These are phyloP conservation scores for Phyllotreta striolata DNA, from an alignment of 2,888 invertebrate genomes.

Conservation along the genomic window DNA sequence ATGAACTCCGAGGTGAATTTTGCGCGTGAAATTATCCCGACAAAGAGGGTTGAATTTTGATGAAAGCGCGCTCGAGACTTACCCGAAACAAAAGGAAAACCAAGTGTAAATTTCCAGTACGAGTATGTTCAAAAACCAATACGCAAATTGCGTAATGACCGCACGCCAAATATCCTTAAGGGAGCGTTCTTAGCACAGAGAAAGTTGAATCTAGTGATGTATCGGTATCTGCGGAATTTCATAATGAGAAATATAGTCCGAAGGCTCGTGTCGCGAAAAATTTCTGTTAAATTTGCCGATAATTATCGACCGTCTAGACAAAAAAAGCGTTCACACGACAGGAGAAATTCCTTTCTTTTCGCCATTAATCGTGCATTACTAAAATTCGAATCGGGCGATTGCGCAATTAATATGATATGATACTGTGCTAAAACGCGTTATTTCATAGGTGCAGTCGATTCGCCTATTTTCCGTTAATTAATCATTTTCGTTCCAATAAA, in stretches of 20 bases:
- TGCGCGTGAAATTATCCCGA: no score
- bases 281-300: no score
- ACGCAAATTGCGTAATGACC: constrained; percentile 23
- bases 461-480: constrained; percentile 25
- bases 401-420: not conserved
- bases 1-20: not conserved
- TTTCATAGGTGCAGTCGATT: constrained; percentile 19
- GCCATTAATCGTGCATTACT: no score
- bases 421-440: not conserved
- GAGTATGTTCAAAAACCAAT: not conserved
- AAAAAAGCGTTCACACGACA: no score
- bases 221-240: constrained; percentile 25
- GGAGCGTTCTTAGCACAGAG: constrained; percentile 29
- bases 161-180: constrained; percentile 28
- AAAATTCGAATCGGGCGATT: not conserved
- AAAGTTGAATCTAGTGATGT: constrained; percentile 30
- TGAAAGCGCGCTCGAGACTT: no score
- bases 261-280: no score
- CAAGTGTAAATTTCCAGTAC: no score
- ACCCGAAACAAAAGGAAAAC: no score
- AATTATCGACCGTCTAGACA: no score
- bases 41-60: no score
- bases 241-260: constrained; percentile 9
- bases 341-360: no score
- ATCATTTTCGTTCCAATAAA: constrained; percentile 29